Evolutionary conservation across 2,797 vertebrate species (phyloP).

Genomic region (Lepidocolaptes lacrymiger): DNA sequence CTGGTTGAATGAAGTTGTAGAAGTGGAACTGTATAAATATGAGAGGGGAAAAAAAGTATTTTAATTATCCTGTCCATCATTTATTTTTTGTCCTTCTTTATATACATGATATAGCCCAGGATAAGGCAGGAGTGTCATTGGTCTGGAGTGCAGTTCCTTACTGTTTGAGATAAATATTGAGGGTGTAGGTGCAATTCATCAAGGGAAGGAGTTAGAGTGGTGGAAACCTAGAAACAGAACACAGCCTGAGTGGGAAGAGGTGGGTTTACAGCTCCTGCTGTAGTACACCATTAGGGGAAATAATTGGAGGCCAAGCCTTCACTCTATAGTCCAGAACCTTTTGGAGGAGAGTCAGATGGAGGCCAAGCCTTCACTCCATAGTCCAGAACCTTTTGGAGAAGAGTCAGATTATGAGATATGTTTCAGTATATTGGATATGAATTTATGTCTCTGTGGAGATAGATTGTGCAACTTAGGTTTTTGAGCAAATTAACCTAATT

Average conservation of each 20-base stretch:
- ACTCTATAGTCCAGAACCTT: background rate
- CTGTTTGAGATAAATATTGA: background rate
- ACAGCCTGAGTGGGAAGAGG: background rate
- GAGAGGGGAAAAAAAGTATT: accelerated
- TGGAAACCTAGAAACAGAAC: background rate
- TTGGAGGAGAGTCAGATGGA: background rate
- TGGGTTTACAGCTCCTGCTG: background rate
- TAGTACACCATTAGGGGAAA: background rate
- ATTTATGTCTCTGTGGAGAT: background rate
- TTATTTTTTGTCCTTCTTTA: background rate
- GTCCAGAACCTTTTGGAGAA: background rate
- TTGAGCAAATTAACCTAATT: background rate
- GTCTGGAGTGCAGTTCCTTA: background rate
- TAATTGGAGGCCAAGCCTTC: background rate
- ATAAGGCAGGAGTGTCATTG: background rate
- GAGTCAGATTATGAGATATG: background rate
- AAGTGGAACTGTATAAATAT: background rate
- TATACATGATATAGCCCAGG: accelerated
- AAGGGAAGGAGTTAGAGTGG: background rate
- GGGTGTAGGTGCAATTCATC: background rate
- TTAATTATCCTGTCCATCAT: background rate
- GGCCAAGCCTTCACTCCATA: background rate
- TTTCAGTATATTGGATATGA: background rate
- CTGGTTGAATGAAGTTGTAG: background rate
- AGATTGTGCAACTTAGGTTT: background rate